Conservation (phyloP, 2,113 vertebrate genomes). For the Pollimyrus isidori region DNA sequence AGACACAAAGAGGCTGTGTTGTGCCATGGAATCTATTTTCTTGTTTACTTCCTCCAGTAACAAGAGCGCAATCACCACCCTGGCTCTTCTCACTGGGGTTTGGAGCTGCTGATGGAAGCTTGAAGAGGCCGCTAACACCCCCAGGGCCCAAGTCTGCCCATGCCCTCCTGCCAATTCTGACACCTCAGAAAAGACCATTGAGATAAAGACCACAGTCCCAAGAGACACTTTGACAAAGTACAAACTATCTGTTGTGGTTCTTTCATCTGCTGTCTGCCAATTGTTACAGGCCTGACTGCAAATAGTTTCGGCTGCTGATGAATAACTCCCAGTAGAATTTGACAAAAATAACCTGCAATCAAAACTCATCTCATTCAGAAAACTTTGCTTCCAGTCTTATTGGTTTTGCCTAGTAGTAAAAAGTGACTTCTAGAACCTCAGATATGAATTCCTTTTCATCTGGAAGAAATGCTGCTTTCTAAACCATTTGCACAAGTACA, state of each 20-base stretch:
- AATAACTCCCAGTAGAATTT: neutral
- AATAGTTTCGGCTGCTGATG: neutral
- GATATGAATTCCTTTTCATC: neutral
- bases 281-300: neutral
- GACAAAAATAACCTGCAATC: neutral
- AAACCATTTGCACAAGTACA: neutral
- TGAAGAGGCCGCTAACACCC: slow-evolving; percentile 61
- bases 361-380: neutral
- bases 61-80: slow-evolving; percentile 77
- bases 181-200: slow-evolving; percentile 72
- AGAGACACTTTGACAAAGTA: slow-evolving; percentile 79
- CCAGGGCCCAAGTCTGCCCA: slow-evolving; percentile 58
- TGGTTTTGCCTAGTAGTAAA: neutral
- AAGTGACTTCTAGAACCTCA: neutral
- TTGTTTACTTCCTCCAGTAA: slow-evolving; percentile 84
- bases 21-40: slow-evolving; percentile 76
- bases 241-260: slow-evolving; percentile 74
- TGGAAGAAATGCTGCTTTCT: neutral
- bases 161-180: slow-evolving; percentile 69
- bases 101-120: slow-evolving; percentile 78
- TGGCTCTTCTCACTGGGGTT: slow-evolving; percentile 60
- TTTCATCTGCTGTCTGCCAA: slow-evolving; percentile 45
- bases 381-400: neutral
- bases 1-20: slow-evolving; percentile 77
- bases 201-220: slow-evolving; percentile 78